A percentile compares a stretch with the other conserved stretches of the same genome.
These are phyloP conservation scores for Chaenogobius annularis DNA, from an alignment of 2,113 vertebrate genomes.

Conservation along the genomic window DNA sequence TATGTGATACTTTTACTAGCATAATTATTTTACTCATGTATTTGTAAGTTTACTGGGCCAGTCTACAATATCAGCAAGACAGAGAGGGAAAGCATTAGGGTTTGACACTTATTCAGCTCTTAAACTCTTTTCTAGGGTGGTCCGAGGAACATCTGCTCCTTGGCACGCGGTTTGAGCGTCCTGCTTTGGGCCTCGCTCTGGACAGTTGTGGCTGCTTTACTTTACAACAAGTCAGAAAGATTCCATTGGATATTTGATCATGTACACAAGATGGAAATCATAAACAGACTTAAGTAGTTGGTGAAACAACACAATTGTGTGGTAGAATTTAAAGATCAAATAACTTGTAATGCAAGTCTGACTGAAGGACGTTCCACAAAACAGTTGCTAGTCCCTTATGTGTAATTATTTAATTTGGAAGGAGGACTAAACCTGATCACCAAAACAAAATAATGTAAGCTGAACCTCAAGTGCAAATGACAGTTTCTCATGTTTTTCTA, in stretches of 20 bases:
- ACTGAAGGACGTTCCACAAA: no score
- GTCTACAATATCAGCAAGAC: slow-evolving; percentile 33
- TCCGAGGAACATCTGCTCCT: slow-evolving; percentile 35
- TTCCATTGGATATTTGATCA: not conserved
- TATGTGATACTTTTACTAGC: no score
- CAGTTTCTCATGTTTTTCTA: no score
- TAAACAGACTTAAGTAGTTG: not conserved
- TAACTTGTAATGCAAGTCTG: no score
- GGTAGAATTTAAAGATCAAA: no score
- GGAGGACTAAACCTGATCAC: not conserved
- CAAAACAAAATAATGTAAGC: not conserved
- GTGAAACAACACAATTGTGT: not conserved
- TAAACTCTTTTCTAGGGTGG: slow-evolving; percentile 54
- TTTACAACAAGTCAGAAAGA: not conserved
- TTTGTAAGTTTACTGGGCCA: slow-evolving; percentile 17
- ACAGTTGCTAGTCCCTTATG: not conserved
- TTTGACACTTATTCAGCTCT: slow-evolving; percentile 30
- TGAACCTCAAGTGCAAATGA: no score
- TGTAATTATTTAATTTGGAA: no score
- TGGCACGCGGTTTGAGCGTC: not conserved
- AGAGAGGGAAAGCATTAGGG: slow-evolving; percentile 31
- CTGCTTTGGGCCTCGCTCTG: not conserved
- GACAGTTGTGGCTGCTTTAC: not conserved
- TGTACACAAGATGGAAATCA: not conserved
- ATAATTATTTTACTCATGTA: no score